phyloP scores from a whole-genome alignment of 2,797 vertebrate species.

The Rhinella marina region DNA sequence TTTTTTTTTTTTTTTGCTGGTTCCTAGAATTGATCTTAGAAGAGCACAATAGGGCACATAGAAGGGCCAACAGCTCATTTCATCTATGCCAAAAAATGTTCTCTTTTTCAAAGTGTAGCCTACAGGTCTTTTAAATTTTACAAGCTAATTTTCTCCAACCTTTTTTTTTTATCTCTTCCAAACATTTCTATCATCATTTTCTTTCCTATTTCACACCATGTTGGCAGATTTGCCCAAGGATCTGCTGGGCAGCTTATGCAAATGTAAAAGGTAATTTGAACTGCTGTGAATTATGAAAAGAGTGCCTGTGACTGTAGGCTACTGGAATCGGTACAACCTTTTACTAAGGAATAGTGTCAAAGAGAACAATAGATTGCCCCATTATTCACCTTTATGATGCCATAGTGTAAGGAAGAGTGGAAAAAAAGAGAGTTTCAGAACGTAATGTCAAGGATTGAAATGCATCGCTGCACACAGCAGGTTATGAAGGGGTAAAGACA shows the following conservation, averaged over 20 bases:
- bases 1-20: neutral
- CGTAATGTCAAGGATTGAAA: constrained; percentile 53
- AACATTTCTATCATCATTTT: constrained; percentile 62
- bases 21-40: constrained; percentile 29
- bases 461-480: constrained; percentile 56
- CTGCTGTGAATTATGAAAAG: constrained; percentile 63
- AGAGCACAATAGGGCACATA: constrained; percentile 13
- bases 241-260: constrained; percentile 58
- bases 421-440: constrained; percentile 34
- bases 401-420: constrained; percentile 25
- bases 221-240: constrained; percentile 59
- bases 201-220: constrained; percentile 60
- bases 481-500: constrained; percentile 56
- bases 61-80: constrained; percentile 30
- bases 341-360: constrained; percentile 59
- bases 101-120: constrained; percentile 53
- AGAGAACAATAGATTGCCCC: constrained; percentile 60
- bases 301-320: constrained; percentile 54
- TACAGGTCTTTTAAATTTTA: constrained; percentile 55
- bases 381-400: constrained; percentile 63
- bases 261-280: constrained; percentile 63
- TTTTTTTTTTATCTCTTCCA: constrained; percentile 51
- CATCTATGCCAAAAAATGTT: constrained; percentile 12
- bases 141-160: constrained; percentile 55
- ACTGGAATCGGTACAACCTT: constrained; percentile 59